A percentile compares a stretch with the other conserved stretches of the same genome.
Evolutionary conservation across 1,140 invertebrate species (phyloP).

Genomic region (Diorhabda elongata): DNA sequence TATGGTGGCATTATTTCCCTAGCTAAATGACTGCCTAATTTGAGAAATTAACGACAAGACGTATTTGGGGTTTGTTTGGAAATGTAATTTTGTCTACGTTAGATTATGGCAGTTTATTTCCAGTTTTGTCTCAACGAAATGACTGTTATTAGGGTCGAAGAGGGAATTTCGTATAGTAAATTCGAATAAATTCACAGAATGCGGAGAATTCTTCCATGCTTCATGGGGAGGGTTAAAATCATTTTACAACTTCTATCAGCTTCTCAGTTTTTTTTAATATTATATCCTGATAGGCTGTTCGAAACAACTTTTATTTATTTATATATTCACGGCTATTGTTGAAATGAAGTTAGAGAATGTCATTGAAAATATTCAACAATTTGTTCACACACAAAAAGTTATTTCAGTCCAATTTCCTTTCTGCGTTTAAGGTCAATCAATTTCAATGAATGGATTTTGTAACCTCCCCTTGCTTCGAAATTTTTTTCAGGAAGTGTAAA

Average conservation of each 20-base stretch:
- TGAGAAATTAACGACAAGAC: slow-evolving; percentile 2
- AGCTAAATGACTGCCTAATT: neutral
- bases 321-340: too few species aligned
- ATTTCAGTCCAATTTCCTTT: too few species aligned
- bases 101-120: slow-evolving; percentile 1
- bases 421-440: too few species aligned
- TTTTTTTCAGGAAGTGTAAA: too few species aligned
- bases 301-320: too few species aligned
- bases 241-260: neutral
- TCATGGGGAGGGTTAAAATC: neutral
- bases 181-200: slow-evolving; percentile 1
- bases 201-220: neutral
- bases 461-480: too few species aligned
- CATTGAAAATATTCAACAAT: too few species aligned
- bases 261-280: too few species aligned
- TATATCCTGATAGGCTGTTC: too few species aligned
- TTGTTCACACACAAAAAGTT: too few species aligned
- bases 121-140: neutral
- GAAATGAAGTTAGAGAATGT: too few species aligned
- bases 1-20: neutral
- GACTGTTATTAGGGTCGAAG: slow-evolving; percentile 1
- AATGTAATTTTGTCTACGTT: neutral
- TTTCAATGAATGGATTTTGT: too few species aligned
- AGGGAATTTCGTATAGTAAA: neutral
- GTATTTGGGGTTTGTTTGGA: neutral